Conservation (phyloP, 2,797 vertebrate species). For the Phoeniculus purpureus region DNA sequence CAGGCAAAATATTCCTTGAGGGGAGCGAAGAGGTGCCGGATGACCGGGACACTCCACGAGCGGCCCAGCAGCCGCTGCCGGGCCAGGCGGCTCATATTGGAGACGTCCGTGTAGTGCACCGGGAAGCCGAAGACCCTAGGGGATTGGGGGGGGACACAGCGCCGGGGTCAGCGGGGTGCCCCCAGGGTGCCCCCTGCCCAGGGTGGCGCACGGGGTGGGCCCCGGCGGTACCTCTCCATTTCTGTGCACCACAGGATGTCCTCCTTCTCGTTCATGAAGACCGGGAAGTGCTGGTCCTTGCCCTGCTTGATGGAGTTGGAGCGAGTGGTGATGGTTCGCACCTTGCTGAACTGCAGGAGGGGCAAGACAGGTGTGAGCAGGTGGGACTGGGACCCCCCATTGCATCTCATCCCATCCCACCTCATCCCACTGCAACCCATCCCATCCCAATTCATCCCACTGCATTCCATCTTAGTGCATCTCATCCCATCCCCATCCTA, state of each 20-base stretch:
- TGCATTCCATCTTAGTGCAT: too few relatives aligned
- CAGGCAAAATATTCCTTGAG: constrained; percentile 99
- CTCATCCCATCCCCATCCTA: too few relatives aligned
- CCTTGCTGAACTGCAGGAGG: constrained; percentile 90
- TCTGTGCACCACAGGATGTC: constrained; percentile 79
- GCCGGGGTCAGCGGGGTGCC: not conserved
- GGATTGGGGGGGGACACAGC: too few relatives aligned
- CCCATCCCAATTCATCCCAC: too few relatives aligned
- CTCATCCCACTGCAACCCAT: too few relatives aligned
- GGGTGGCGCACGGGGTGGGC: too few relatives aligned
- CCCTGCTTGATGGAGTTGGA: constrained; percentile 99
- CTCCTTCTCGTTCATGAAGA: constrained; percentile 98
- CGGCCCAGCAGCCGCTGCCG: constrained; percentile 96
- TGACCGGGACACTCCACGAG: constrained; percentile 97
- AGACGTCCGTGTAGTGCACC: constrained; percentile 97
- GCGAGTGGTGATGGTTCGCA: constrained; percentile 97
- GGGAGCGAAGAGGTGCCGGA: constrained; percentile 97
- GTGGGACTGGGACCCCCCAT: too few relatives aligned
- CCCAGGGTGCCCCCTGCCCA: not conserved
- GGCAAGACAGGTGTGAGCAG: too few relatives aligned
- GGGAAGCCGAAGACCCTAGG: constrained; percentile 95
- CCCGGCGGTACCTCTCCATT: not conserved
- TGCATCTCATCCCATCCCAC: too few relatives aligned
- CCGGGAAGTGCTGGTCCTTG: constrained; percentile 98
- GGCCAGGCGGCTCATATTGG: constrained; percentile 98